Percentiles rank a stretch among this genome's conserved stretches.
These are phyloP conservation scores for Grantiella picta DNA, from an alignment of 2,113 vertebrate genomes.

Conservation along the genomic window DNA sequence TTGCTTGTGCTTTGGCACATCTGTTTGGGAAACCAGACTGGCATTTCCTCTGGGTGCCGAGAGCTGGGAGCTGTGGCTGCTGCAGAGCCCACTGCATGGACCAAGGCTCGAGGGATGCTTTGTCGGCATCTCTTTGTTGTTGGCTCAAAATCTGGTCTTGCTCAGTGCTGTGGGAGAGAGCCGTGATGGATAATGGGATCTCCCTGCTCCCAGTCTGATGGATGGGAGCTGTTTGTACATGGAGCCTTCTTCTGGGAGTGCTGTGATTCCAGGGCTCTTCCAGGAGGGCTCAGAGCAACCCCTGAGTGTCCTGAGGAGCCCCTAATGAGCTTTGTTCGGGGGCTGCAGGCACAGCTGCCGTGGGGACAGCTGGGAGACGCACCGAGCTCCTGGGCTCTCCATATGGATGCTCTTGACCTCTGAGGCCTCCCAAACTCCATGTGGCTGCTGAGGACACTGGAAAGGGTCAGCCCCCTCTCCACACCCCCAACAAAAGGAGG, in stretches of 20 bases:
- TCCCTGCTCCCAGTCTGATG: not conserved
- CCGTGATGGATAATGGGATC: fast-evolving
- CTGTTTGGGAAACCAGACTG: not conserved
- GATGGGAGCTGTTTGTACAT: fast-evolving
- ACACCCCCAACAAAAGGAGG: not conserved
- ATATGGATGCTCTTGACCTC: conserved; percentile 62
- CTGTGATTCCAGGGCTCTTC: not conserved
- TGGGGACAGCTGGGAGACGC: conserved; percentile 62
- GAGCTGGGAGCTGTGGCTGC: not conserved
- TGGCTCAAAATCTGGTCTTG: not conserved
- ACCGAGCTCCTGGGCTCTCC: conserved; percentile 13
- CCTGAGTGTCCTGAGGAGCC: not conserved
- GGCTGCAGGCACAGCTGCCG: conserved; percentile 22
- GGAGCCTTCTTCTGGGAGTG: not conserved
- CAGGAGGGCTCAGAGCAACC: not conserved
- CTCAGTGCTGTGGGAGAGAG: not conserved
- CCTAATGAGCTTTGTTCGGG: conserved; percentile 9
- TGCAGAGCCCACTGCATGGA: not conserved
- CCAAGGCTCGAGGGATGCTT: not conserved
- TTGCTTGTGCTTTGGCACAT: not conserved
- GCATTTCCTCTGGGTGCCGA: not conserved
- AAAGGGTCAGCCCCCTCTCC: conserved; percentile 16
- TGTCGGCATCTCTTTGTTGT: not conserved
- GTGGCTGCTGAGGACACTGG: conserved; percentile 47
- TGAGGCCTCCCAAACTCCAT: conserved; percentile 37